phyloP scores from a whole-genome alignment of 2,888 invertebrate species.

The Nephrotoma appendiculata region DNA sequence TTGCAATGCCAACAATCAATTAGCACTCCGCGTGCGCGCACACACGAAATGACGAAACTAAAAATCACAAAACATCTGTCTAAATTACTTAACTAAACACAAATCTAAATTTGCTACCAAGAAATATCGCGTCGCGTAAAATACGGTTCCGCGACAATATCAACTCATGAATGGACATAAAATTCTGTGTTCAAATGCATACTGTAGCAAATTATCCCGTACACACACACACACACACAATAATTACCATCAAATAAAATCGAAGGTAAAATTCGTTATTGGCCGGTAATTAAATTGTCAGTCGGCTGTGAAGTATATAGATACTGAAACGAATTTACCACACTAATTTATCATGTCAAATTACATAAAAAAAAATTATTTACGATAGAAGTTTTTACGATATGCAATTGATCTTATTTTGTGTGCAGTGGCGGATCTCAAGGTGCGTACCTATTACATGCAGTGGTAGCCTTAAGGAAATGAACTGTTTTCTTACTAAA shows the following conservation, averaged over 20 bases:
- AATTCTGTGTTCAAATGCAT: not conserved
- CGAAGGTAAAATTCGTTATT: not conserved
- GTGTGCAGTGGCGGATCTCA: not conserved
- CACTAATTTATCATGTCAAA: not conserved
- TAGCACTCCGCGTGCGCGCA: not conserved
- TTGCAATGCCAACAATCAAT: not conserved
- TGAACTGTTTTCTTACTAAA: not conserved
- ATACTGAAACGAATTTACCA: not conserved
- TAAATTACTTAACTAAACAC: not conserved
- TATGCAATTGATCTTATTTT: not conserved
- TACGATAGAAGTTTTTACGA: not conserved
- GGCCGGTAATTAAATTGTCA: not conserved
- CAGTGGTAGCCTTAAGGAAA: not conserved
- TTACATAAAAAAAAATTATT: not conserved
- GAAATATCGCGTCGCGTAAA: not conserved
- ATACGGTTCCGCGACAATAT: not conserved
- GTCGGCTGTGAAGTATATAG: not conserved
- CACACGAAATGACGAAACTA: not conserved
- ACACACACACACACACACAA: not conserved
- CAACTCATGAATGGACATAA: not conserved
- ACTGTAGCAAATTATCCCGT: not conserved
- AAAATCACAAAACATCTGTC: not conserved
- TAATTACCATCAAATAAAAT: not conserved
- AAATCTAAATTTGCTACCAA: not conserved
- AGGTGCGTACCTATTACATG: not conserved